These are phyloP conservation scores for Netelia melanura DNA, from an alignment of 2,888 invertebrate species.

Conservation along the genomic window DNA sequence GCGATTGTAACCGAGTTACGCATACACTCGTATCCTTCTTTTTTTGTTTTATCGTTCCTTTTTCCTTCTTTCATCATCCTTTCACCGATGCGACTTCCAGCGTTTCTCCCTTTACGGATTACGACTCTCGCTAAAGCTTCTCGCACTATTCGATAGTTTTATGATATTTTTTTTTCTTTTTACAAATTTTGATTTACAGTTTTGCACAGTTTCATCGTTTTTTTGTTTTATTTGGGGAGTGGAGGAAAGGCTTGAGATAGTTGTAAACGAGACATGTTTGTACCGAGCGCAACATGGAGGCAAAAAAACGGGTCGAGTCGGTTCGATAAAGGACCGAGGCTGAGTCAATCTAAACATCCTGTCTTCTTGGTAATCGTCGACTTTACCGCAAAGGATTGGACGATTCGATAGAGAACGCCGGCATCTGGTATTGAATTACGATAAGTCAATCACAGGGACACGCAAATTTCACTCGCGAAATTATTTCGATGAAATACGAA, in stretches of 20 bases:
- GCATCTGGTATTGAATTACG: constrained; percentile 18
- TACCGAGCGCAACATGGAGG: neutral
- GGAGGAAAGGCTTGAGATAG: neutral
- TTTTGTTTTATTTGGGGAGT: neutral
- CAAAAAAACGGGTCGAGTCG: constrained; percentile 15
- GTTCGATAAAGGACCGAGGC: constrained; percentile 75
- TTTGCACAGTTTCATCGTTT: no score
- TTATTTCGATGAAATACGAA: no score
- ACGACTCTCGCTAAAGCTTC: neutral
- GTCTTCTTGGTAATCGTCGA: constrained; percentile 71
- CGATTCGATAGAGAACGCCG: constrained; percentile 43
- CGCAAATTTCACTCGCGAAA: no score
- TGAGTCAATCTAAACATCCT: constrained; percentile 79
- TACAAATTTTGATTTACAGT: neutral
- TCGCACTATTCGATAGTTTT: neutral
- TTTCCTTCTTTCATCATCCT: neutral
- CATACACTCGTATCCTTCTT: neutral
- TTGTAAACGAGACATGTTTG: constrained; percentile 6
- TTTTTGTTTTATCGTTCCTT: neutral
- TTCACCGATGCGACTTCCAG: constrained; percentile 28
- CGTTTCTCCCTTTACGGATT: constrained; percentile 24
- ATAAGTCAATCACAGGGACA: no score
- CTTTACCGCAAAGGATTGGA: constrained; percentile 50
- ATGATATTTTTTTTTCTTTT: neutral
- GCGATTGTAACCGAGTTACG: constrained; percentile 34